Evolutionary conservation across 1,140 invertebrate species (phyloP), one percentile per base, ranked within the genome.

Genomic region (Calephelis nemesis): DNA sequence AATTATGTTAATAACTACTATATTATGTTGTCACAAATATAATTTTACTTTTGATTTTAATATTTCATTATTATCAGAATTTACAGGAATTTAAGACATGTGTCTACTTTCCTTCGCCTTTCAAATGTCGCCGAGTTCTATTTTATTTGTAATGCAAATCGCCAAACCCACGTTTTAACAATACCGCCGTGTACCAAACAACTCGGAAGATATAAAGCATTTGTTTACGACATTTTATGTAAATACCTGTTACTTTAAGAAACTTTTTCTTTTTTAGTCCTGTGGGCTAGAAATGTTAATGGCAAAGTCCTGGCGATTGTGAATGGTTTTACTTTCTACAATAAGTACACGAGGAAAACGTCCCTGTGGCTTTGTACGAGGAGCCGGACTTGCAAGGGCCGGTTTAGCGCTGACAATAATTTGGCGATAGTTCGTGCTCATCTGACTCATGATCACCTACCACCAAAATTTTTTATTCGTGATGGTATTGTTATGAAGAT

Each of bases 261-360:
- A 30, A 30, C 30, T 49, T 49, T 13, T 40, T 64, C 54, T 70
- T 45, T 81, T 77, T 40, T 74, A 82, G 79, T 81, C 9, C 58
- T 66, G 52, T 81, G 73, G 72, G 79, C 75, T 12, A 68, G 48
- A 10, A 79, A 72, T 45, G 9, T 9, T 6, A 45, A 47, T 30
- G 73, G 73, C 3, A 70, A 62, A 39, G 40, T 48, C 7, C 58
- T 74, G 11, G 71, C 65, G 5, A 66, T 77, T 48, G 19, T 72
- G 3, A 52, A 76, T 13, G 71, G 75, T 1, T 76, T 66, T 48
- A 76, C 74, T 12, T 79, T 69, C 52, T 79, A 79, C 52, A 58
- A 62, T 7, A 70, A 66, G 0, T 47, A 52, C 4, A 64, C 45
- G 49, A 58, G 62, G 12, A 54, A 49, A 15, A 65, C 52, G 11